A percentile compares a stretch with the other conserved stretches of the same genome.
These are phyloP conservation scores for Oreochromis mossambicus DNA, from an alignment of 2,797 vertebrate genomes.

Conservation along the genomic window DNA sequence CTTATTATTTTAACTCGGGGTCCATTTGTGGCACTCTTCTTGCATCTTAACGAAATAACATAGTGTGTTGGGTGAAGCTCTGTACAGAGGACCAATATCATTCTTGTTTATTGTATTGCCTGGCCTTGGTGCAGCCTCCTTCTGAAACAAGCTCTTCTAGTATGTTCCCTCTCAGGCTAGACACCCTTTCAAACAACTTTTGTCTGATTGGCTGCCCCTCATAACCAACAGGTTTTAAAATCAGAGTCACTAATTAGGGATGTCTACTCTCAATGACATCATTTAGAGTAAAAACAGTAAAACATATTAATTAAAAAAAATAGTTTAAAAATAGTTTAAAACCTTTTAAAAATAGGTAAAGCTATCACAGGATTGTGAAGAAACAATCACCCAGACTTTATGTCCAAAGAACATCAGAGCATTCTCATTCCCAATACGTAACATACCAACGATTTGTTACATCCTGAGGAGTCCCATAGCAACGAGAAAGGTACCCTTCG, in stretches of 20 bases:
- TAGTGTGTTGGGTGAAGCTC: neutral
- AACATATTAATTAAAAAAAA: neutral
- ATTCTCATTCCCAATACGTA: neutral
- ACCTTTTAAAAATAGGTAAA: neutral
- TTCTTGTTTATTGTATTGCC: neutral
- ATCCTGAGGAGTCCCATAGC: neutral
- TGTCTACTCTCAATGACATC: neutral
- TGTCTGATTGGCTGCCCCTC: neutral
- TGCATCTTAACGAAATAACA: neutral
- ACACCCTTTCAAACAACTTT: neutral
- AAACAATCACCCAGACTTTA: neutral
- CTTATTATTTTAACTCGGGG: neutral
- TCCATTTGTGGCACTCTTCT: neutral
- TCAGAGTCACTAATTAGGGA: neutral
- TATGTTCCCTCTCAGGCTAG: neutral
- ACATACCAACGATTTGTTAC: neutral
- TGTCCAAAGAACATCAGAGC: neutral
- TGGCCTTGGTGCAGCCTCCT: neutral
- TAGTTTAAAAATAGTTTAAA: neutral
- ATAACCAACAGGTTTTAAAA: neutral
- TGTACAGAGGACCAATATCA: neutral
- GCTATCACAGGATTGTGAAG: neutral
- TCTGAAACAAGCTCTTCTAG: neutral
- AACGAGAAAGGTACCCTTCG: neutral
- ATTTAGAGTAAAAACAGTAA: neutral